Evolutionary conservation across 2,113 vertebrate species (phyloP), one percentile per base, ranked within the genome.

Genomic region (Climacteris rufus): DNA sequence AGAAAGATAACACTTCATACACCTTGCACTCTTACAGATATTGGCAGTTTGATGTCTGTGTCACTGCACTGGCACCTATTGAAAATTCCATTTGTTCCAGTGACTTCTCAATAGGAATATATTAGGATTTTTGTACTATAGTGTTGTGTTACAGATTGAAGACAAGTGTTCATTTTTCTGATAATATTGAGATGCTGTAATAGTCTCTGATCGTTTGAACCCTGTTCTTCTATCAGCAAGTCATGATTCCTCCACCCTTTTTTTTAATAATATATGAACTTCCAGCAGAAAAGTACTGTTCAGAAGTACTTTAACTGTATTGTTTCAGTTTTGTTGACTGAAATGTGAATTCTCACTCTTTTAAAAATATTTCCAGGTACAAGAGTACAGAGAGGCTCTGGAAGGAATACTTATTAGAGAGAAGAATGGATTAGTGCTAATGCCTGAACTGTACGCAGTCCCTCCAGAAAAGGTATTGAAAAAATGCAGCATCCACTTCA

Each of bases 371-470:
- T 79, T 87, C 28, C 94, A 99, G 99, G 98, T 99, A 40, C 98
- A 99, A 96, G 99, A 99, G 95, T 99, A 99, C 87, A 98, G 98
- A 47, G 99, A 99, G 72, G 99, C 99, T 35, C 97, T 99, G 95
- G 99, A 99, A 72, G 99, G 98, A 54, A 95, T 99, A 96, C 97
- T 99, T 87, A 99, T 99, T 95, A 95, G 99, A 97, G 99, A 98
- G 90, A 98, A 99, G 96, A 98, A 99, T 1, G 99, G 99, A 81
- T 98, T 99, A 95, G 98, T 98, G 72, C 97, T 99, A 70, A 83
- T 99, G 95, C 99, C 99, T n/a, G 99, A 99, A 87, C 98, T 99
- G 52, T 99, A 99, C 0, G 97, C 98, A 79, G 99, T 99, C 50
- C 99, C 99, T 14, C 91, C 93, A 87, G 98, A 99, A 84, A 99